Evolutionary conservation across 1,140 invertebrate genomes (phyloP).

Genomic region (Calephelis nemesis): DNA sequence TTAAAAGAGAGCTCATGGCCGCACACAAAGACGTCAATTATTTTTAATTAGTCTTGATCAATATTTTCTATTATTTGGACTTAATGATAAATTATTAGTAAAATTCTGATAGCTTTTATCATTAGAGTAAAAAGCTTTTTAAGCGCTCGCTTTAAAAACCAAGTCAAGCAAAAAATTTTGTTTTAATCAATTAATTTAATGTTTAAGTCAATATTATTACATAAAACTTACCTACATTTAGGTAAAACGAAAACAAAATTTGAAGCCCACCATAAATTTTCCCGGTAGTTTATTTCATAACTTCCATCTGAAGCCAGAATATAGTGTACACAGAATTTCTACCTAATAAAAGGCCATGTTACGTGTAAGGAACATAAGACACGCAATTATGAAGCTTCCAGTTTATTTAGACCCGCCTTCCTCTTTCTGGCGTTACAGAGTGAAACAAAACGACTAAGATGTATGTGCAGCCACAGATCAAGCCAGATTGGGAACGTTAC

Average conservation of each 20-base stretch:
- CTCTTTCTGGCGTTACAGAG: constrained; percentile 40
- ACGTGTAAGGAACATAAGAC: constrained; percentile 72
- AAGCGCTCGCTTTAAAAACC: no score
- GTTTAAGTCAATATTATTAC: neutral
- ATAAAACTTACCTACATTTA: neutral
- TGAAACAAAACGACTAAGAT: constrained; percentile 46
- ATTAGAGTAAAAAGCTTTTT: no score
- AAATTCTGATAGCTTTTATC: no score
- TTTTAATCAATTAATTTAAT: neutral
- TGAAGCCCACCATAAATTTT: constrained; percentile 34
- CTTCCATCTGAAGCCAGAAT: constrained; percentile 54
- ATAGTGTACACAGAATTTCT: constrained; percentile 74
- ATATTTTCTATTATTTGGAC: no score
- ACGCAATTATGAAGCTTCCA: constrained; percentile 65
- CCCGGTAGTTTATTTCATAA: constrained; percentile 51
- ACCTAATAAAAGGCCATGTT: constrained; percentile 77
- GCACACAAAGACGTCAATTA: no score
- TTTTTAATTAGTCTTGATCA: no score
- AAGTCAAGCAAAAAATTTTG: no score
- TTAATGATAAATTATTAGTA: no score
- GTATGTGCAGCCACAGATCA: constrained; percentile 52
- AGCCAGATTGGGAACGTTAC: constrained; percentile 48
- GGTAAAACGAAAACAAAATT: constrained; percentile 27
- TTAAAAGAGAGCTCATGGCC: no score
- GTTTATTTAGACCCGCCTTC: constrained; percentile 51